A percentile compares a stretch with the other conserved stretches of the same genome.
These are phyloP conservation scores for Brachionus paranguensis DNA, from an alignment of 1,140 invertebrate genomes.

Conservation along the genomic window DNA sequence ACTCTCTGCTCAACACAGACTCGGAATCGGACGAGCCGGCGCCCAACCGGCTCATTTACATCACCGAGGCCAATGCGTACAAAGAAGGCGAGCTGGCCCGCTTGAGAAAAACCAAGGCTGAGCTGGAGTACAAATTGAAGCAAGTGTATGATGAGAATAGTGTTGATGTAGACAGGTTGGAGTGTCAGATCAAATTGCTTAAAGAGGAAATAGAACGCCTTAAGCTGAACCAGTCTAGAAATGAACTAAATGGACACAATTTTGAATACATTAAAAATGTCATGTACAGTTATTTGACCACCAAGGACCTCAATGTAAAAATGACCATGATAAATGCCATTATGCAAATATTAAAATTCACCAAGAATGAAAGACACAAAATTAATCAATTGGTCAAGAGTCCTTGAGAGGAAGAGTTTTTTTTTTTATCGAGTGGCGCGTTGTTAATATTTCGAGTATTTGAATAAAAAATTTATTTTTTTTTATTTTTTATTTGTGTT, in stretches of 20 bases:
- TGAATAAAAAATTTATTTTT: slow-evolving; percentile 19
- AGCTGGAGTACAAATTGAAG: slow-evolving; percentile 20
- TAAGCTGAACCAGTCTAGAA: neutral
- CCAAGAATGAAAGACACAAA: slow-evolving; percentile 29
- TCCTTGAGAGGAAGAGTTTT: neutral
- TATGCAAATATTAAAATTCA: slow-evolving; percentile 26
- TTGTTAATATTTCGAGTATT: neutral
- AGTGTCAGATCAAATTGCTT: neutral
- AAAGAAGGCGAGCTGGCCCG: neutral
- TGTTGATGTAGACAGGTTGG: neutral
- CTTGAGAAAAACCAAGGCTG: neutral
- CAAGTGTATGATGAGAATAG: slow-evolving; percentile 10
- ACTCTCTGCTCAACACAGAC: neutral
- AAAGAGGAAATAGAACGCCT: slow-evolving; percentile 33
- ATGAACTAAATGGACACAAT: slow-evolving; percentile 12
- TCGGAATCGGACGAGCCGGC: neutral
- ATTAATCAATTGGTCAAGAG: neutral
- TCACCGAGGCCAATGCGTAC: neutral
- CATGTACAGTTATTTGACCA: slow-evolving; percentile 26
- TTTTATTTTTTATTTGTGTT: neutral
- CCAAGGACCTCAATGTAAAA: slow-evolving; percentile 23
- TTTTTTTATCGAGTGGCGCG: neutral
- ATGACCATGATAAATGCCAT: slow-evolving; percentile 17
- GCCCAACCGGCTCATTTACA: neutral
- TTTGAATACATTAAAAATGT: slow-evolving; percentile 40